Evolutionary conservation across 2,113 vertebrate genomes (phyloP).

Genomic region (Pycnonotus jocosus): DNA sequence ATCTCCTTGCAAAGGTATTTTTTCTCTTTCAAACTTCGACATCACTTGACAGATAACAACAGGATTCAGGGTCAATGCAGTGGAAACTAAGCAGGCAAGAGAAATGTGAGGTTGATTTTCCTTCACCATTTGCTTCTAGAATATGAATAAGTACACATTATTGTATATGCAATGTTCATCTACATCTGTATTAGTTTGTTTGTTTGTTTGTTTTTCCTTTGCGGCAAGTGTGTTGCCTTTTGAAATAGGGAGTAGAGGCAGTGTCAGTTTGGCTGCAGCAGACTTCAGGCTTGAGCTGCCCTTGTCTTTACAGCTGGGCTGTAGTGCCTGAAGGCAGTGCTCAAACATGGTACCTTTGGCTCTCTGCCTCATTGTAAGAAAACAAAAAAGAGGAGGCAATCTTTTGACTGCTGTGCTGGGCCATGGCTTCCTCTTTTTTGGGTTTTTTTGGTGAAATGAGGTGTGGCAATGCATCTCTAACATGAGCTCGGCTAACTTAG

Average conservation of each 20-base stretch:
- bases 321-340: not conserved
- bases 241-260: not conserved
- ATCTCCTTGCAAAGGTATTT: not conserved
- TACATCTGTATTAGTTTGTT: not conserved
- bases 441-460: not conserved
- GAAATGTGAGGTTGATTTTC: not conserved
- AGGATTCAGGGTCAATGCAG: not conserved
- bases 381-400: not conserved
- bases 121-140: not conserved
- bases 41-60: not conserved
- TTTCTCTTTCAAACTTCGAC: not conserved
- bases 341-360: not conserved
- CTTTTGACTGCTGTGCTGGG: not conserved
- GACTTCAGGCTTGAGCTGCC: not conserved
- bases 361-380: not conserved
- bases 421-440: not conserved
- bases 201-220: not conserved
- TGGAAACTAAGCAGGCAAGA: not conserved
- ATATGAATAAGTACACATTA: not conserved
- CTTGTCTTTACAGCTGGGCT: fast-evolving
- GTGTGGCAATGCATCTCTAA: not conserved
- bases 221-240: not conserved
- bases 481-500: not conserved
- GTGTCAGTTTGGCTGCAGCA: not conserved
- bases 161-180: not conserved